Evolutionary conservation across 30 jellyfish, hydroid and myxozoan genomes (phyloP).

Genomic region (Aurelia sp.): DNA sequence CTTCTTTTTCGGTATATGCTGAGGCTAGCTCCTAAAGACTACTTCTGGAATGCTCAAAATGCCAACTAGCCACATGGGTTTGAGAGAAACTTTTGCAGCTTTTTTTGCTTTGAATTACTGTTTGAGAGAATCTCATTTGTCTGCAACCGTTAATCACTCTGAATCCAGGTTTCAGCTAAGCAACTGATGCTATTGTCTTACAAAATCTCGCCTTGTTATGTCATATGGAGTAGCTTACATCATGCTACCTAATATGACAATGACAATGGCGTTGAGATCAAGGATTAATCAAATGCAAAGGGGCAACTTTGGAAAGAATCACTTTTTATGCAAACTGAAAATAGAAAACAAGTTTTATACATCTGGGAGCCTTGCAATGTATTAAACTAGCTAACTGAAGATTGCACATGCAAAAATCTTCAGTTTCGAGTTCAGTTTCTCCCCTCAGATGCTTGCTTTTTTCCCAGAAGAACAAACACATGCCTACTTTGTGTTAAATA

Average conservation of each 20-base stretch:
- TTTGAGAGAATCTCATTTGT: too few relatives aligned
- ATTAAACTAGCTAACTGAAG: constrained; percentile 5
- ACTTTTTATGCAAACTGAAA: not conserved
- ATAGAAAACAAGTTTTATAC: not conserved
- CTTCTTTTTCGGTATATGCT: too few relatives aligned
- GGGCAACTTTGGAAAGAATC: constrained; percentile 6
- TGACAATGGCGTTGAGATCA: not conserved
- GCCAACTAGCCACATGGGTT: too few relatives aligned
- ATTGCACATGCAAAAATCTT: not conserved
- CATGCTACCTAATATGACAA: constrained; percentile 11
- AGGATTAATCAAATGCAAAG: not conserved
- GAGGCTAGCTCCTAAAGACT: too few relatives aligned
- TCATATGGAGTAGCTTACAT: too few relatives aligned
- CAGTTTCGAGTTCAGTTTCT: constrained; percentile 1
- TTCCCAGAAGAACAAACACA: not conserved
- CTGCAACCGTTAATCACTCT: too few relatives aligned
- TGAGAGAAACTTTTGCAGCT: too few relatives aligned
- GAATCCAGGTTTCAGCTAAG: too few relatives aligned
- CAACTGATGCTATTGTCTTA: too few relatives aligned
- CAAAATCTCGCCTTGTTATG: too few relatives aligned
- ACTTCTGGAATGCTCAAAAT: too few relatives aligned
- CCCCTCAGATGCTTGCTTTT: not conserved
- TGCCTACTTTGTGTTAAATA: not conserved
- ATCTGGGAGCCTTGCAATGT: constrained; percentile 8
- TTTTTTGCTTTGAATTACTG: too few relatives aligned